A percentile compares a stretch with the other conserved stretches of the same genome.
These are phyloP conservation scores for Brachionus sp. DNA, from an alignment of 1,140 invertebrate genomes.

Conservation along the genomic window DNA sequence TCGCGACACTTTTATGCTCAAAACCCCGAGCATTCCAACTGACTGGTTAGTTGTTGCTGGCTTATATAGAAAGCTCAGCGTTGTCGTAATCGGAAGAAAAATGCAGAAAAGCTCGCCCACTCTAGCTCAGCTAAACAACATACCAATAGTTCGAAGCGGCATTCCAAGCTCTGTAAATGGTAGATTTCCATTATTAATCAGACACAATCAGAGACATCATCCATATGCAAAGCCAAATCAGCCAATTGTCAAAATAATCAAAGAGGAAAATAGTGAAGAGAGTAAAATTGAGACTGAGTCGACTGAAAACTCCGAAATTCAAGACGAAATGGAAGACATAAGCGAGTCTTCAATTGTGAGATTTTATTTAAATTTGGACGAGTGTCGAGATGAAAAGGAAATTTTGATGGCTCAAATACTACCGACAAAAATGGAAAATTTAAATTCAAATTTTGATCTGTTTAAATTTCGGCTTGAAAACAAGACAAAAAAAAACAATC, in stretches of 20 bases:
- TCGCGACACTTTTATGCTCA: not conserved
- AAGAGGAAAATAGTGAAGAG: not conserved
- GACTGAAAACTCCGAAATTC: not conserved
- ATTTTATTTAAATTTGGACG: slow-evolving; percentile 15
- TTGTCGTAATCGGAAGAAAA: not conserved
- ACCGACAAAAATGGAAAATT: not conserved
- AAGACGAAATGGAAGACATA: not conserved
- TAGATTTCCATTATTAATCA: not conserved
- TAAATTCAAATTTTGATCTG: not conserved
- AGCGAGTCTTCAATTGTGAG: not conserved
- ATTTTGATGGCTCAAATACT: not conserved
- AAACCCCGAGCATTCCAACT: not conserved
- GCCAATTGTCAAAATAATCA: not conserved
- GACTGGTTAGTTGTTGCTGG: slow-evolving; percentile 32
- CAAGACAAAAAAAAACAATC: not conserved
- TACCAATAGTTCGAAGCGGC: not conserved
- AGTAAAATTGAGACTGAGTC: not conserved
- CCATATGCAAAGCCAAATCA: not conserved
- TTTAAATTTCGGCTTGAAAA: not conserved
- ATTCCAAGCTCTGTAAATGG: not conserved
- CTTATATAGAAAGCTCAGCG: not conserved
- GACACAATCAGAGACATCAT: not conserved
- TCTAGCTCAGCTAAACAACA: not conserved
- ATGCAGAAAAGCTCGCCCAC: not conserved
- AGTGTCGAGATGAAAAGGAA: not conserved